These are phyloP conservation scores for Hemichromis elongatus DNA, from an alignment of 2,113 vertebrate genomes.

Conservation along the genomic window DNA sequence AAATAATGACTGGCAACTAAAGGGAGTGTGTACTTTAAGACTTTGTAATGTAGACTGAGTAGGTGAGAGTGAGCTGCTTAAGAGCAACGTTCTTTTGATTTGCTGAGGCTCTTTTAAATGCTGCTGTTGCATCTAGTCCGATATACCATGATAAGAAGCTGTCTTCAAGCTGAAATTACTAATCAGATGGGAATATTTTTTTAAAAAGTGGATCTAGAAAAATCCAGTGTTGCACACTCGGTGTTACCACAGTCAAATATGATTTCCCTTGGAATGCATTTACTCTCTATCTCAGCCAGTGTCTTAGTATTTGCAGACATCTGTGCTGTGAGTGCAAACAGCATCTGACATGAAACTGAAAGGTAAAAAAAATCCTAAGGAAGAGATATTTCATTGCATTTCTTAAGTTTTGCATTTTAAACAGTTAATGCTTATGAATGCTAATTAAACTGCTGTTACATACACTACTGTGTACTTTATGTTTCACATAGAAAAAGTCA, in stretches of 20 bases:
- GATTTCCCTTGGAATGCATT: neutral
- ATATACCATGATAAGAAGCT: conserved; percentile 1
- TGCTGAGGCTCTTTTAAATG: neutral
- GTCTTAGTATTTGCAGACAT: neutral
- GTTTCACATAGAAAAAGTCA: neutral
- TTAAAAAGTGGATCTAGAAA: neutral
- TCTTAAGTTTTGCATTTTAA: neutral
- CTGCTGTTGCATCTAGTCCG: neutral
- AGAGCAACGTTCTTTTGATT: neutral
- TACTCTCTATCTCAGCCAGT: neutral
- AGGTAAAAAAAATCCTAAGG: neutral
- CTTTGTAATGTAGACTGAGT: neutral
- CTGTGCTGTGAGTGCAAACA: neutral
- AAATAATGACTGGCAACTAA: conserved; percentile 1
- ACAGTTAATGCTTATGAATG: neutral
- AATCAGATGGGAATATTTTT: neutral
- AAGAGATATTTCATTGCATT: neutral
- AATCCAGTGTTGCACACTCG: neutral
- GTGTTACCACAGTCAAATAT: neutral
- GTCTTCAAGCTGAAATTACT: neutral
- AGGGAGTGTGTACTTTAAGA: neutral
- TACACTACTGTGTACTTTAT: neutral
- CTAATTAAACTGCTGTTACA: neutral
- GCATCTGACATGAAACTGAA: neutral
- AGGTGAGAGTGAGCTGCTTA: neutral